Evolutionary conservation across 2,888 invertebrate genomes (phyloP), one percentile per base, ranked within the genome.

Genomic region (Trichogramma evanescens): DNA sequence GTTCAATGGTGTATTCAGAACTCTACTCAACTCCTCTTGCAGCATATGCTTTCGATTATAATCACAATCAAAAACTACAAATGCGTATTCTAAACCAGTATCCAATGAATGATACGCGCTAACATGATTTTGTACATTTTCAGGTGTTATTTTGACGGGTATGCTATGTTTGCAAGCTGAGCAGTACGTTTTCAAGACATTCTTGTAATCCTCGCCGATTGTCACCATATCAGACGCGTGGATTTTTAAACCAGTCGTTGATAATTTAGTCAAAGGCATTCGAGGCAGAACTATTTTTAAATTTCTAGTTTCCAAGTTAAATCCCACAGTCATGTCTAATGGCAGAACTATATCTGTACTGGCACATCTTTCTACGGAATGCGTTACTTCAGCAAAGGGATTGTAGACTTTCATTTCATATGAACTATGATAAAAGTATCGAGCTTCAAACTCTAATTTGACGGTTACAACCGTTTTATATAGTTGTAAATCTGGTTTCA

Each of bases 311-410:
- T 68, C 63, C 2, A 66, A 45, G 59, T 76, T 74, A 43, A 73
- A 67, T 4, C 59, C 66, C n/a, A 57, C 8, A 2, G 44, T 60
- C 43, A 72, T 61, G 6, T 70, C 68, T 3, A 77, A 2, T 1
- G 79, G 78, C n/a, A 76, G 8, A 44, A 65, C 66, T 1, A 64
- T 44, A 56, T 80, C 78, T 6, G 69, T 63, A 0, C 72, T 63
- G 4, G 71, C 67, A 4, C 71, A 66, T 56, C 74, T 72, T 41
- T 70, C 68, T 56, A 80, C 66, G 7, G 79, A 77, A 64, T 81
- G 81, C 77, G 76, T 78, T 40, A 73, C 66, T 64, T 80, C 77
- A 4, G 69, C 69, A 52, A 81, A 67, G 0, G 81, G 80, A 71
- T 81, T 80, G 68, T 79, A 80, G 52, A 79, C 69, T n/a, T 71